These are phyloP conservation scores for Sebastes vulpes DNA, from an alignment of 2,797 vertebrate species.

Conservation along the genomic window DNA sequence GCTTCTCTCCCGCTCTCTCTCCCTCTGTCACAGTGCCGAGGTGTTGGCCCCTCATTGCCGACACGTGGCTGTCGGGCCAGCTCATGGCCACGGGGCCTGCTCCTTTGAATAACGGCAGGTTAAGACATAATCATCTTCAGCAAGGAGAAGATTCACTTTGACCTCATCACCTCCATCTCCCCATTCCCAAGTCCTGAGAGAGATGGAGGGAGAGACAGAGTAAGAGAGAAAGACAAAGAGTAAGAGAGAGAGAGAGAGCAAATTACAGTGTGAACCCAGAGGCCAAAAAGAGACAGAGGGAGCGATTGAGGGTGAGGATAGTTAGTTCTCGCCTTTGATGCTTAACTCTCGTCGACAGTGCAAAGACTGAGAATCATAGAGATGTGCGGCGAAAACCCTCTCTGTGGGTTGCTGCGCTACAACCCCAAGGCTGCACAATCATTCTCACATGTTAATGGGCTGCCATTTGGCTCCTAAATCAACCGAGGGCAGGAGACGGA, in stretches of 20 bases:
- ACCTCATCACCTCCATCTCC: conserved; percentile 81
- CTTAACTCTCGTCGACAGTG: conserved; percentile 78
- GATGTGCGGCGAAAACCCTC: conserved; percentile 60
- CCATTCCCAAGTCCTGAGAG: conserved; percentile 77
- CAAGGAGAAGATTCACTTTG: conserved; percentile 85
- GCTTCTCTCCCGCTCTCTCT: conserved; percentile 14
- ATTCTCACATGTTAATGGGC: conserved; percentile 82
- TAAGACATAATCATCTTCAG: conserved; percentile 87
- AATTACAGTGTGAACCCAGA: conserved; percentile 86
- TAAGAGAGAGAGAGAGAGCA: conserved; percentile 72
- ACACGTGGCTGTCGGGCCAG: conserved; percentile 68
- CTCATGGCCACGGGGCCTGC: conserved; percentile 79
- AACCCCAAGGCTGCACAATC: conserved; percentile 76
- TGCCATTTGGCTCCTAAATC: conserved; percentile 82
- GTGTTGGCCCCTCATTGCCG: conserved; percentile 51
- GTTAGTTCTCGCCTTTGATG: conserved; percentile 82
- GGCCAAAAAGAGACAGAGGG: conserved; percentile 80
- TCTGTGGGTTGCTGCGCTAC: conserved; percentile 71
- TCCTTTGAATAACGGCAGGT: conserved; percentile 85
- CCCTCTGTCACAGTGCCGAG: conserved; percentile 11
- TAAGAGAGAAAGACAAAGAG: conserved; percentile 49
- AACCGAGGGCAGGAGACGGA: conserved; percentile 71
- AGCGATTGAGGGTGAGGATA: conserved; percentile 76
- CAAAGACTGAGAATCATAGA: conserved; percentile 75
- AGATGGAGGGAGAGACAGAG: conserved; percentile 69